Conservation (phyloP, 2,888 invertebrate species). For the Noctua janthina region DNA sequence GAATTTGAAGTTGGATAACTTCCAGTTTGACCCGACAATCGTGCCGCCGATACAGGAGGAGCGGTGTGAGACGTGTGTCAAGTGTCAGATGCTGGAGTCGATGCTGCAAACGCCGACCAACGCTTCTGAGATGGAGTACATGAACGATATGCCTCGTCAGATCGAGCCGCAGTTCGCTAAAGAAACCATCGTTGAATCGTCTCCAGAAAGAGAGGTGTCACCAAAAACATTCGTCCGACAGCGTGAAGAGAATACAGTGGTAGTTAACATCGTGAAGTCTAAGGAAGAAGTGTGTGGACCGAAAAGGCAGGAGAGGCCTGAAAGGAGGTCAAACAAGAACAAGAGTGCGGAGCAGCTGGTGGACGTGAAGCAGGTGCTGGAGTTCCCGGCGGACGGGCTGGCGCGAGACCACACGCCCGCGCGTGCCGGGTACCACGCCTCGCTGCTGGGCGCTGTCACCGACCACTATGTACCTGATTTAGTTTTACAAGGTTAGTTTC, state of each 20-base stretch:
- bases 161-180: conserved; percentile 85
- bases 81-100: conserved; percentile 89
- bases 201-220: conserved; percentile 71
- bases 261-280: conserved; percentile 77
- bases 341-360: conserved; percentile 56
- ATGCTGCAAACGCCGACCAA: conserved; percentile 94
- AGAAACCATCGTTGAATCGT: conserved; percentile 74
- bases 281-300: conserved; percentile 54
- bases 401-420: neutral
- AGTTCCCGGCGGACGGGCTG: conserved; percentile 88
- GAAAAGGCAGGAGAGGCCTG: conserved; percentile 57
- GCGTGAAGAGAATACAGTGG: conserved; percentile 84
- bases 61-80: conserved; percentile 89
- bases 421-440: conserved; percentile 89
- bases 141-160: conserved; percentile 85
- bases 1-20: conserved; percentile 88
- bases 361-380: conserved; percentile 85
- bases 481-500: conserved; percentile 92
- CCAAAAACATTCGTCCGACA: conserved; percentile 86
- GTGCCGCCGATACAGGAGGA: conserved; percentile 86
- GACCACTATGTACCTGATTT: conserved; percentile 94
- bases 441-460: conserved; percentile 91
- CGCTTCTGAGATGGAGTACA: conserved; percentile 92
- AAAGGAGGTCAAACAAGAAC: conserved; percentile 61
- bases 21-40: conserved; percentile 87